Conservation (phyloP, 2,113 vertebrate genomes). For the Upupa epops region DNA sequence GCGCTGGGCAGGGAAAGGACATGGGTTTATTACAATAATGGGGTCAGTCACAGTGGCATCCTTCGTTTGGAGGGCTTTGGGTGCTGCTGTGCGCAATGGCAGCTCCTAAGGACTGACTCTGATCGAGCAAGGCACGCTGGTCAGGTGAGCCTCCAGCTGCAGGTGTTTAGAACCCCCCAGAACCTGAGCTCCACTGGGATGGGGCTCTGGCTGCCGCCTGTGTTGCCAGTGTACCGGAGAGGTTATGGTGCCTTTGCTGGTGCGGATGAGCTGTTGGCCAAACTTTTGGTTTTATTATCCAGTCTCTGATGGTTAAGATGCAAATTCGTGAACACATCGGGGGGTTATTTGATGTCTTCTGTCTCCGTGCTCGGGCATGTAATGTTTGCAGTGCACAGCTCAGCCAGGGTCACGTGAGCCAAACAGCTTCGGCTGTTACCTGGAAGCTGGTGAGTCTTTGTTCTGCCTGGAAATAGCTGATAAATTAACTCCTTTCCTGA, state of each 20-base stretch:
- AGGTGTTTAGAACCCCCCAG: neutral
- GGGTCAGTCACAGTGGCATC: neutral
- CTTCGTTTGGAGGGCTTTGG: slow-evolving; percentile 12
- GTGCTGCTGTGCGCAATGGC: neutral
- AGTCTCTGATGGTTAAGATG: neutral
- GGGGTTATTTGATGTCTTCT: neutral
- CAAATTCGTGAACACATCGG: neutral
- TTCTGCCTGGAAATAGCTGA: slow-evolving; percentile 31
- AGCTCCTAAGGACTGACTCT: slow-evolving; percentile 2
- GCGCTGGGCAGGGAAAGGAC: neutral
- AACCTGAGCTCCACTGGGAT: neutral
- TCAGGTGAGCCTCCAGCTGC: neutral
- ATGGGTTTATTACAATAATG: slow-evolving; percentile 13
- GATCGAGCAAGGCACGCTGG: neutral
- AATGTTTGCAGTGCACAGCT: slow-evolving; percentile 9
- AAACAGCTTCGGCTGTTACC: slow-evolving; percentile 41
- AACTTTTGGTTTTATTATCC: slow-evolving; percentile 9
- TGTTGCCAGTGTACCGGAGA: neutral
- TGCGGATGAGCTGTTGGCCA: neutral
- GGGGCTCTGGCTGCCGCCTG: neutral
- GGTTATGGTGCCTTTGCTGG: fast-evolving
- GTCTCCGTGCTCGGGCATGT: neutral
- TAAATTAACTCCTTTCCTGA: slow-evolving; percentile 52
- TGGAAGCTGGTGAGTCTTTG: slow-evolving; percentile 52
- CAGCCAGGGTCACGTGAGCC: slow-evolving; percentile 16